Percentiles rank a stretch among this genome's conserved stretches.
These are phyloP conservation scores for Noctua fimbriata DNA, from an alignment of 2,888 invertebrate genomes.

Conservation along the genomic window DNA sequence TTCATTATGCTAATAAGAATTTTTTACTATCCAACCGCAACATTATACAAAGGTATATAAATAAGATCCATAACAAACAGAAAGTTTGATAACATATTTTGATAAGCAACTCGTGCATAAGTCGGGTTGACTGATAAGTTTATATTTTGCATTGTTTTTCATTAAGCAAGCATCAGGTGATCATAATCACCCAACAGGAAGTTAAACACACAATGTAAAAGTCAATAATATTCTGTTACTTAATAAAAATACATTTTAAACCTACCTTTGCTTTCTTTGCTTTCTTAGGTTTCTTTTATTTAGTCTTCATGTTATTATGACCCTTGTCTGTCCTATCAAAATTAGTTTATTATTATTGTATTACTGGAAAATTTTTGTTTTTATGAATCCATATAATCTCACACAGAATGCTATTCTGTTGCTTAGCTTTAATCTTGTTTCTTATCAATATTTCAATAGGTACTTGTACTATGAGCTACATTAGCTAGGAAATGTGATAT, in stretches of 20 bases:
- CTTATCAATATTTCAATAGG: conserved; percentile 18
- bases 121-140: conserved; percentile 50
- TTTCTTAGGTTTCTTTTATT: background rate
- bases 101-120: conserved; percentile 41
- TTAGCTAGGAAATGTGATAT: background rate
- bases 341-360: background rate
- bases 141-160: conserved; percentile 47
- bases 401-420: background rate
- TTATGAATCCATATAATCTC: background rate
- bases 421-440: background rate
- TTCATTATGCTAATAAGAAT: background rate
- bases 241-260: background rate
- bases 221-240: background rate
- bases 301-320: background rate
- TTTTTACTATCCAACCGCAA: background rate
- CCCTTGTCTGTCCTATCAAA: background rate
- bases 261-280: too few relatives aligned
- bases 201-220: background rate
- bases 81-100: conserved; percentile 50
- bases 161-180: conserved; percentile 44
- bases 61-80: conserved; percentile 43
- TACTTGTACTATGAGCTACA: background rate
- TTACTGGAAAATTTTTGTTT: background rate
- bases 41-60: conserved; percentile 25
- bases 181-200: conserved; percentile 19